Evolutionary conservation across 1,140 invertebrate species (phyloP).

Genomic region (Drosophila ficusphila): DNA sequence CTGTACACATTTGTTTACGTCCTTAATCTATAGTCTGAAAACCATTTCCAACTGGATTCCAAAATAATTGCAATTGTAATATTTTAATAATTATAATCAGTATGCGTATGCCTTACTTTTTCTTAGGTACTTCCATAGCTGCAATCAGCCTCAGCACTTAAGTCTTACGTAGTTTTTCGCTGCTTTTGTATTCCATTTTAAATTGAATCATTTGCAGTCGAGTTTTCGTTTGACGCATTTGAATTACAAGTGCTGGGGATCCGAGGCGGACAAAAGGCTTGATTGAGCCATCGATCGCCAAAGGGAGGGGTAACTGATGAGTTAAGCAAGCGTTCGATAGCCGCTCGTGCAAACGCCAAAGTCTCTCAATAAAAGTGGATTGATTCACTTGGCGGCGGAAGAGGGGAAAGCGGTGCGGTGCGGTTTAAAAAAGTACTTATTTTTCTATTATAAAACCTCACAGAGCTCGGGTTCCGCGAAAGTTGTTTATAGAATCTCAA

Average conservation of each 20-base stretch:
- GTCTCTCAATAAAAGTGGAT: background rate
- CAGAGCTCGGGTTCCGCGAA: slow-evolving; percentile 57
- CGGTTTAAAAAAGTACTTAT: slow-evolving; percentile 2
- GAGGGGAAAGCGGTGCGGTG: background rate
- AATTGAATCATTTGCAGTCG: slow-evolving; percentile 54
- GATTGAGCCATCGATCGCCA: slow-evolving; percentile 41
- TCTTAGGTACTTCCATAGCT: background rate
- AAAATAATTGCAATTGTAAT: too few relatives aligned
- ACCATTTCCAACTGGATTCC: too few relatives aligned
- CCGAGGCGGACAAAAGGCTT: slow-evolving; percentile 8
- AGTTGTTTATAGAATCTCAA: slow-evolving; percentile 68
- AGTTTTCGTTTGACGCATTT: slow-evolving; percentile 62
- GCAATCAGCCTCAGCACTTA: background rate
- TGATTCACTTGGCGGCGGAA: too few relatives aligned
- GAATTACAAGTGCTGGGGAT: slow-evolving; percentile 30
- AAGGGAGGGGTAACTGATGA: background rate
- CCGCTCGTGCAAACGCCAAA: slow-evolving; percentile 12
- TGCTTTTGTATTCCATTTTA: slow-evolving; percentile 36
- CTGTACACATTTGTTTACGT: too few relatives aligned
- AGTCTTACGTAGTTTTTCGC: background rate
- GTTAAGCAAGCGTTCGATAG: slow-evolving; percentile 4
- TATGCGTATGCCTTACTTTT: background rate
- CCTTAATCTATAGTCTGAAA: too few relatives aligned
- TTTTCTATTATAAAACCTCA: slow-evolving; percentile 14
- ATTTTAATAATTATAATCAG: too few relatives aligned